These are phyloP conservation scores for Adoxophyes honmai DNA, from an alignment of 1,140 invertebrate species.

Conservation along the genomic window DNA sequence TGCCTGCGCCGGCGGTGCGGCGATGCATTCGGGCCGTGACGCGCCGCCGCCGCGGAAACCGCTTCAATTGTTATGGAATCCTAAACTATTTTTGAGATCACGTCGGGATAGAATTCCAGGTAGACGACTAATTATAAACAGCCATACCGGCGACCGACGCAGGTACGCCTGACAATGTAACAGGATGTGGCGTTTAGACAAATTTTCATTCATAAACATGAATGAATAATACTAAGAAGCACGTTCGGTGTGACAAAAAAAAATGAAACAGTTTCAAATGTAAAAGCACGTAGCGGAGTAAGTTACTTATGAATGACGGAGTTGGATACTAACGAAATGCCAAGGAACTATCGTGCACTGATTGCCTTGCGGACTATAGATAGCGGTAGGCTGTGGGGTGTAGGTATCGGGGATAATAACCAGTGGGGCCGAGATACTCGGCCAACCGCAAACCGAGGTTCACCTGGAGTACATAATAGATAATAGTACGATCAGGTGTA, in stretches of 20 bases:
- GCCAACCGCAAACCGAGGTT: not conserved
- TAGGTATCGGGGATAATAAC: not conserved
- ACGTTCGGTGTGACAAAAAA: not conserved
- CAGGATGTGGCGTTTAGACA: conserved; percentile 56
- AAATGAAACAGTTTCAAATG: not conserved
- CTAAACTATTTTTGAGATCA: conserved; percentile 55
- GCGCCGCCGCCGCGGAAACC: conserved; percentile 37
- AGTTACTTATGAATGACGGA: conserved; percentile 1
- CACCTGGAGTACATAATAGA: not conserved
- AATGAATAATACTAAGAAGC: conserved; percentile 21
- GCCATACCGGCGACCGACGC: conserved; percentile 37
- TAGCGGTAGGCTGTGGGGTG: not conserved
- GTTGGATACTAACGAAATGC: too few species aligned
- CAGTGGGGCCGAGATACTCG: not conserved
- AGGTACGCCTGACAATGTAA: conserved; percentile 51
- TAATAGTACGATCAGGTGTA: too few species aligned
- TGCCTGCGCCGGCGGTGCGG: conserved; percentile 52
- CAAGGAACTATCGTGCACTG: not conserved
- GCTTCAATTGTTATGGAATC: conserved; percentile 55
- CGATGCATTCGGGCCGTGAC: conserved; percentile 39
- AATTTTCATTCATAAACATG: conserved; percentile 59
- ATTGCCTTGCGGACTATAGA: not conserved
- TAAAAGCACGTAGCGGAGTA: conserved; percentile 3
- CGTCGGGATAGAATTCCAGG: conserved; percentile 47
- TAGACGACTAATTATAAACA: conserved; percentile 63